Evolutionary conservation across 1,140 invertebrate genomes (phyloP).

Genomic region (Augochlora pura): DNA sequence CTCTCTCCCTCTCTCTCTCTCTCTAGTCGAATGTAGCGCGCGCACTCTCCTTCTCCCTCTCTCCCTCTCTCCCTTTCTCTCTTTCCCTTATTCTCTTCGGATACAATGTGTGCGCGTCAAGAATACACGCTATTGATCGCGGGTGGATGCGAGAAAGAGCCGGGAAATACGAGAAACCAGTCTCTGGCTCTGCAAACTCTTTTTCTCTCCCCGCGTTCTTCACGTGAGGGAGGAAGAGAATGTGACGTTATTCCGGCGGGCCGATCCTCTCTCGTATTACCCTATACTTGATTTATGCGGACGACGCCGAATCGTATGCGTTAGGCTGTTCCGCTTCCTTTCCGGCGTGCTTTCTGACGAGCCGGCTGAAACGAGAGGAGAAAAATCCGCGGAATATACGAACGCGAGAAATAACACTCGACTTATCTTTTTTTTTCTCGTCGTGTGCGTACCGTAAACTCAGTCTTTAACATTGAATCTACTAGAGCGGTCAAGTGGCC

Average conservation of each 20-base stretch:
- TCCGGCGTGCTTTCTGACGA: too few relatives aligned
- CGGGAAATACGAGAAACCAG: constrained; percentile 68
- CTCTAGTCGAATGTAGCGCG: background rate
- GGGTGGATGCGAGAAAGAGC: constrained; percentile 67
- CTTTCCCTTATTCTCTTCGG: constrained; percentile 44
- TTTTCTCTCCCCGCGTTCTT: constrained; percentile 50
- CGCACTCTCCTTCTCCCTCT: background rate
- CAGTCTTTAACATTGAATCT: too few relatives aligned
- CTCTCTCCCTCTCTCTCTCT: background rate
- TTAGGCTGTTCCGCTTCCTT: too few relatives aligned
- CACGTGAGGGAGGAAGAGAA: constrained; percentile 36
- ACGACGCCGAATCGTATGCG: constrained; percentile 17
- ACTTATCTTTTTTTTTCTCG: too few relatives aligned
- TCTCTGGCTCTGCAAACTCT: constrained; percentile 47
- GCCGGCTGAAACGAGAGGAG: too few relatives aligned
- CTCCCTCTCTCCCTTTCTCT: background rate
- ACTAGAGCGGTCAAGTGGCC: too few relatives aligned
- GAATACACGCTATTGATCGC: constrained; percentile 76
- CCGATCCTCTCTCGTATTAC: constrained; percentile 16
- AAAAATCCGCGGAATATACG: too few relatives aligned
- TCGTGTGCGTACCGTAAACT: too few relatives aligned
- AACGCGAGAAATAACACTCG: too few relatives aligned
- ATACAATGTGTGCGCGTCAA: constrained; percentile 74
- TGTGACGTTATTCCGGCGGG: constrained; percentile 37
- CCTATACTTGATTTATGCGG: constrained; percentile 28